A percentile compares a stretch with the other conserved stretches of the same genome.
Evolutionary conservation across 2,888 invertebrate species (phyloP).

Genomic region (Cotesia congregata): DNA sequence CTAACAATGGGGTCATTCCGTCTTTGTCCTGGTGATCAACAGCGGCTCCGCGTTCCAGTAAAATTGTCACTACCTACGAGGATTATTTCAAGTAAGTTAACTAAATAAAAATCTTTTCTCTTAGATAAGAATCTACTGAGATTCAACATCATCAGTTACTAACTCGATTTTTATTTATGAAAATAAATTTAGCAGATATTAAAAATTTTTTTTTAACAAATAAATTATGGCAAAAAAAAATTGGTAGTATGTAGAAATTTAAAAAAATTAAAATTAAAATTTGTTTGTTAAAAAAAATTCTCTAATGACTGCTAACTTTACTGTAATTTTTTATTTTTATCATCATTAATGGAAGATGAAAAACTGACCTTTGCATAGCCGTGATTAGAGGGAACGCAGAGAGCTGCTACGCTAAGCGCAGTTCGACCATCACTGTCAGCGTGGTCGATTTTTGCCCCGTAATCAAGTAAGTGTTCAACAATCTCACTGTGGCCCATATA

Average conservation of each 20-base stretch:
- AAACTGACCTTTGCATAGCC: conserved; percentile 75
- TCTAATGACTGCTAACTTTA: too few species aligned
- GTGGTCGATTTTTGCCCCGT: conserved; percentile 87
- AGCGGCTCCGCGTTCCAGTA: conserved; percentile 86
- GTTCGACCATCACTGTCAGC: conserved; percentile 91
- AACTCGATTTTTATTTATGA: background rate
- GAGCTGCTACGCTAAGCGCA: conserved; percentile 88
- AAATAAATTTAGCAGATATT: too few species aligned
- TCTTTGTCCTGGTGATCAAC: conserved; percentile 88
- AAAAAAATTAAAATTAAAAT: too few species aligned
- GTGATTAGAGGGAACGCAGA: conserved; percentile 86
- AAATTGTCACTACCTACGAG: conserved; percentile 75
- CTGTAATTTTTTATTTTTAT: too few species aligned
- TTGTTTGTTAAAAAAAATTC: too few species aligned
- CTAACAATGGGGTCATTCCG: conserved; percentile 88
- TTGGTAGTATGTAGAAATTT: too few species aligned
- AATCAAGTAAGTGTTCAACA: conserved; percentile 85
- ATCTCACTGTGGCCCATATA: conserved; percentile 97
- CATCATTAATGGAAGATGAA: conserved; percentile 2
- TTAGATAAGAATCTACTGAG: background rate
- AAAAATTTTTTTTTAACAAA: too few species aligned
- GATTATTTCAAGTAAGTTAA: background rate
- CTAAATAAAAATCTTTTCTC: background rate
- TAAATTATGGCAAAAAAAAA: too few species aligned
- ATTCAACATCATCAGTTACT: background rate